A percentile compares a stretch with the other conserved stretches of the same genome.
phyloP scores from a whole-genome alignment of 1,140 invertebrate species.

The Aphelenchoides avenae region DNA sequence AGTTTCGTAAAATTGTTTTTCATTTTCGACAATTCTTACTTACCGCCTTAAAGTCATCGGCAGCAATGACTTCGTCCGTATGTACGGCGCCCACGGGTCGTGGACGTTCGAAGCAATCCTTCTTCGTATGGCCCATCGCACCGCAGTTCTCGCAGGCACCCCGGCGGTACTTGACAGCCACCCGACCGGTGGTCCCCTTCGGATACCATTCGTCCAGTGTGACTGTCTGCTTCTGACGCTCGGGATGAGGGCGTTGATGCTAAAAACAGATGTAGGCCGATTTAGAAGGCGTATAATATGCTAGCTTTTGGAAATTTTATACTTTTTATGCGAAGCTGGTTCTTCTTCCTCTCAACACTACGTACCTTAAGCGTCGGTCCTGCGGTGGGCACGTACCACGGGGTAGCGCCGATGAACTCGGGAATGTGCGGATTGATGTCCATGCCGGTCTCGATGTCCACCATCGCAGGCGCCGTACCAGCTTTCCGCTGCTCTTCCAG shows the following conservation, averaged over 20 bases:
- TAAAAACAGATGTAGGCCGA: no score
- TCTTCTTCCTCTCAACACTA: no score
- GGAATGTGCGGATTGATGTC: conserved; percentile 99
- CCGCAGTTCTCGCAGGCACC: conserved; percentile 99
- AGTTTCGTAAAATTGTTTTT: no score
- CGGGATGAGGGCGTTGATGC: conserved; percentile 91
- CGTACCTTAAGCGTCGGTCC: conserved; percentile 92
- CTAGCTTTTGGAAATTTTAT: no score
- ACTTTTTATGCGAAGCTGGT: no score
- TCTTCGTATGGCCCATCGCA: conserved; percentile 88
- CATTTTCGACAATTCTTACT: no score
- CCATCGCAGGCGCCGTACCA: conserved; percentile 93
- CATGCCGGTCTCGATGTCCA: conserved; percentile 87
- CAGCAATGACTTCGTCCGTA: conserved; percentile 73
- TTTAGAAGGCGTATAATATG: no score
- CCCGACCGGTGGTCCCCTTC: conserved; percentile 55
- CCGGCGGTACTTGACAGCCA: conserved; percentile 79
- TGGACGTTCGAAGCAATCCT: conserved; percentile 93
- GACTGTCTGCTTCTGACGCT: conserved; percentile 71
- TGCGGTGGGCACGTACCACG: conserved; percentile 91
- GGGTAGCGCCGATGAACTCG: conserved; percentile 95
- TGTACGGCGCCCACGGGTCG: conserved; percentile 84
- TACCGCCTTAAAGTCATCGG: no score
- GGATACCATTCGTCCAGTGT: conserved; percentile 75
- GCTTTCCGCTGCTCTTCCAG: conserved; percentile 96